These are phyloP conservation scores for Pollenia angustigena DNA, from an alignment of 2,888 invertebrate genomes.

Conservation along the genomic window DNA sequence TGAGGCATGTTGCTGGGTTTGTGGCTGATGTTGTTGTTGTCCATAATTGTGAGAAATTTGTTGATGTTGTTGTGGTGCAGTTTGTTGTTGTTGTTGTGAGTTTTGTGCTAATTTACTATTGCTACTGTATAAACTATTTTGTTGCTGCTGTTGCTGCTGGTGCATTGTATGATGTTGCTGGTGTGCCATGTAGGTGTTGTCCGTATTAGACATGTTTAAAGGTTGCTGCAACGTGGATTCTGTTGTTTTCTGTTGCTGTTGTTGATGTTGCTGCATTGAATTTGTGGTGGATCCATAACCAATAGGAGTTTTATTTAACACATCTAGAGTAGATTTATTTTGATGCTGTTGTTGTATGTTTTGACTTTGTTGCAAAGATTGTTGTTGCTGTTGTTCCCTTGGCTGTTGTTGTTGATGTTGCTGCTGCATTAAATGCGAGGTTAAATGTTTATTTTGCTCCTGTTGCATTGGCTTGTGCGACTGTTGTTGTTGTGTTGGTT, in stretches of 20 bases:
- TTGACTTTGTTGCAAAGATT: conserved; percentile 75
- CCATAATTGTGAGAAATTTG: conserved; percentile 65
- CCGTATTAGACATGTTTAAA: conserved; percentile 75
- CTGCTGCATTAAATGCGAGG: conserved; percentile 73
- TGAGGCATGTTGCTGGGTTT: conserved; percentile 69
- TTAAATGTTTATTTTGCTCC: conserved; percentile 74
- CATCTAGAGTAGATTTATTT: conserved; percentile 67
- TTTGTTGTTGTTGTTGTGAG: conserved; percentile 53
- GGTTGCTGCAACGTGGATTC: conserved; percentile 69
- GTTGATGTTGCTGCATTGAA: conserved; percentile 64
- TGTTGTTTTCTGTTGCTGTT: conserved; percentile 62
- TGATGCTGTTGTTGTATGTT: conserved; percentile 71
- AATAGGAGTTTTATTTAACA: conserved; percentile 67
- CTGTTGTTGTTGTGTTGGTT: too few species aligned
- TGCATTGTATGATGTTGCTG: conserved; percentile 75
- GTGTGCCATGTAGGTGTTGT: conserved; percentile 76
- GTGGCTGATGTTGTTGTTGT: conserved; percentile 70
- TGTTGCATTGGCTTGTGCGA: conserved; percentile 63
- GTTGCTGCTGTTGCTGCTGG: conserved; percentile 74
- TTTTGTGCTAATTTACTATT: conserved; percentile 66
- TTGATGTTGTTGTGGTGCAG: conserved; percentile 68
- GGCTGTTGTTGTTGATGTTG: conserved; percentile 76
- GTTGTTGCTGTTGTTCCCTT: conserved; percentile 63
- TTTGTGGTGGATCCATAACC: conserved; percentile 51
- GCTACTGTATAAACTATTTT: conserved; percentile 68